Evolutionary conservation across 2,888 invertebrate genomes (phyloP).

Genomic region (Mimas tiliae): DNA sequence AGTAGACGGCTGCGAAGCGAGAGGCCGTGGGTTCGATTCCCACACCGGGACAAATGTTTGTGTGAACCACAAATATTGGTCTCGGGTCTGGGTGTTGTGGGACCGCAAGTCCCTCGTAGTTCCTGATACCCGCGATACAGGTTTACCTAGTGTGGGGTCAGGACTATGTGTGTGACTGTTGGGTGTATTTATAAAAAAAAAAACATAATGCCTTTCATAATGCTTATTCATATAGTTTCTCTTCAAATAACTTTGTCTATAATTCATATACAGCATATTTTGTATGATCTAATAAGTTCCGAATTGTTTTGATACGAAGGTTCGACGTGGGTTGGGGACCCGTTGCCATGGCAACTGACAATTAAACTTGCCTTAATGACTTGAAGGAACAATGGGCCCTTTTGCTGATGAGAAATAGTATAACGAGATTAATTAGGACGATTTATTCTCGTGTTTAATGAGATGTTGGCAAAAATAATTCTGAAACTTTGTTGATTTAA

Average conservation of each 20-base stretch:
- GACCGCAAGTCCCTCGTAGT: too few species aligned
- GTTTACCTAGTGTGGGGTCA: too few species aligned
- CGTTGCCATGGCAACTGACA: constrained; percentile 17
- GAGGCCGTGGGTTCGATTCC: too few species aligned
- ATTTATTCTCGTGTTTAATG: constrained; percentile 13
- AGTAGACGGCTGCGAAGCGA: too few species aligned
- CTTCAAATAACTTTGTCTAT: neutral
- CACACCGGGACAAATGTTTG: too few species aligned
- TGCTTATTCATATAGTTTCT: too few species aligned
- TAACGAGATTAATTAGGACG: constrained; percentile 1
- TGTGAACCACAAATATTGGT: too few species aligned
- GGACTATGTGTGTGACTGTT: too few species aligned
- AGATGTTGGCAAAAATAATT: constrained; percentile 1
- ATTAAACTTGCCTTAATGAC: constrained; percentile 15
- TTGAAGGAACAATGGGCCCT: constrained; percentile 3
- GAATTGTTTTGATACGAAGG: neutral
- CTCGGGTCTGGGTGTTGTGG: too few species aligned
- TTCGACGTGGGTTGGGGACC: neutral
- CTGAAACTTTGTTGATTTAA: neutral
- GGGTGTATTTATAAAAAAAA: too few species aligned
- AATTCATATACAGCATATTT: neutral
- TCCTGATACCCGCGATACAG: too few species aligned
- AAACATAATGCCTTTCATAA: too few species aligned
- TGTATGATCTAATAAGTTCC: constrained; percentile 6
- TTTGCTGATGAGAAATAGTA: constrained; percentile 15